Evolutionary conservation across 2,888 invertebrate species (phyloP).

Genomic region (Oscheius onirici): DNA sequence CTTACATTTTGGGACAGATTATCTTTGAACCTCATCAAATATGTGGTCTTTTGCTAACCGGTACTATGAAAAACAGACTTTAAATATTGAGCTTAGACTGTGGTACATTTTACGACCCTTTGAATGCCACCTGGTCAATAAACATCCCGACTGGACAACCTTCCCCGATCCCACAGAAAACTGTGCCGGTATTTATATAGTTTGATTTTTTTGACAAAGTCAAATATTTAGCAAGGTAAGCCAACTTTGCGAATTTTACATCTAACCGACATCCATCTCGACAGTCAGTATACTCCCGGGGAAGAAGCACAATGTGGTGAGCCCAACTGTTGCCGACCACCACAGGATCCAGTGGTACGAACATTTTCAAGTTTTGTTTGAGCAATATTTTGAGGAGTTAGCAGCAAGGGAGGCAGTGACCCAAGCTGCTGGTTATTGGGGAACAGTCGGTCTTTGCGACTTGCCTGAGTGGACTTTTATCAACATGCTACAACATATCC

Average conservation of each 20-base stretch:
- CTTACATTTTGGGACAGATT: conserved; percentile 58
- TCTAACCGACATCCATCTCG: conserved; percentile 64
- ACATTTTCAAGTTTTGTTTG: neutral
- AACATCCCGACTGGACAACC: conserved; percentile 61
- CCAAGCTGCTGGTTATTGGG: conserved; percentile 57
- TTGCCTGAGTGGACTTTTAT: conserved; percentile 62
- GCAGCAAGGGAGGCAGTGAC: conserved; percentile 31
- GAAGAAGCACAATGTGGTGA: conserved; percentile 87
- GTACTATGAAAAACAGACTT: too few species aligned
- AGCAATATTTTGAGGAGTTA: neutral
- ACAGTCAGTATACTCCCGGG: conserved; percentile 52
- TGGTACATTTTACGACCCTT: conserved; percentile 54
- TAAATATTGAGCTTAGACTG: conserved; percentile 43
- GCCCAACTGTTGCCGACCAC: conserved; percentile 84
- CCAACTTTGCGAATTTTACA: conserved; percentile 61
- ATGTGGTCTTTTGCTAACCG: conserved; percentile 58
- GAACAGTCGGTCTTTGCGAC: conserved; percentile 60
- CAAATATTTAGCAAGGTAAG: conserved; percentile 39
- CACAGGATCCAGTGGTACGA: conserved; percentile 29
- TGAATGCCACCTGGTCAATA: conserved; percentile 56
- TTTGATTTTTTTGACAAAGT: neutral
- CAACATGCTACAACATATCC: conserved; percentile 60
- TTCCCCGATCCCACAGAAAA: conserved; percentile 34
- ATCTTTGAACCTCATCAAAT: conserved; percentile 60
- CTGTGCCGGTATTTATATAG: conserved; percentile 37